Percentiles rank a stretch among this genome's conserved stretches.
These are phyloP conservation scores for Strix occidentalis DNA, from an alignment of 2,797 vertebrate species.

Conservation along the genomic window DNA sequence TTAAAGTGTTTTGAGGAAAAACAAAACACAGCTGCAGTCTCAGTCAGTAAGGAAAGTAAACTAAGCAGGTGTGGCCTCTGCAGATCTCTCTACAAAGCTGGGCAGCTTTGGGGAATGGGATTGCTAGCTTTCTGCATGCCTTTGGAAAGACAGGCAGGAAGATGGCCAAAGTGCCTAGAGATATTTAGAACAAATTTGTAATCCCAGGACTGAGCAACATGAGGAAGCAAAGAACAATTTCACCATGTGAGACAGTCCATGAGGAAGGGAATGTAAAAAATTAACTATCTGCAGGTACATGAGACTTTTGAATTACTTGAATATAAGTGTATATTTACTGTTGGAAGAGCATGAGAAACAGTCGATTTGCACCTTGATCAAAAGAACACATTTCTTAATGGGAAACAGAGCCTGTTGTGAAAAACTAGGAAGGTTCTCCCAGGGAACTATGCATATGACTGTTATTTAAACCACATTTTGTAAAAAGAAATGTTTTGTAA, in stretches of 20 bases:
- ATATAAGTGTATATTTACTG: constrained; percentile 24
- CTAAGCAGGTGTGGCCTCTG: background rate
- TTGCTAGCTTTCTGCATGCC: accelerated
- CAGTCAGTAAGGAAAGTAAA: background rate
- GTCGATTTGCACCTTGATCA: constrained; percentile 65
- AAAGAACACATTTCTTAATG: constrained; percentile 63
- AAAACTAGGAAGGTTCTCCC: background rate
- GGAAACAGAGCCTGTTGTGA: background rate
- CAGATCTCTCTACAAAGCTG: background rate
- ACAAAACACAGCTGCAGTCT: background rate
- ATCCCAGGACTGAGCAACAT: background rate
- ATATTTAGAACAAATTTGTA: background rate
- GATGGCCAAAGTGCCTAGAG: background rate
- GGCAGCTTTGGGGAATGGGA: background rate
- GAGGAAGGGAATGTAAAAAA: background rate
- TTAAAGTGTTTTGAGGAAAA: background rate
- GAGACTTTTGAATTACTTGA: background rate
- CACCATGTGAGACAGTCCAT: background rate
- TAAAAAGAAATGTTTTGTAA: background rate
- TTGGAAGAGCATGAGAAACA: constrained; percentile 30
- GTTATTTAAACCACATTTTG: constrained; percentile 59
- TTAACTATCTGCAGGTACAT: background rate
- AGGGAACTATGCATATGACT: background rate
- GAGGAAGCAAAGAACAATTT: background rate
- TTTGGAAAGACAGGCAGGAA: background rate